Percentiles rank a stretch among this genome's conserved stretches.
These are phyloP conservation scores for Enteromius mattozi DNA, from an alignment of 2,797 vertebrate species.

Conservation along the genomic window DNA sequence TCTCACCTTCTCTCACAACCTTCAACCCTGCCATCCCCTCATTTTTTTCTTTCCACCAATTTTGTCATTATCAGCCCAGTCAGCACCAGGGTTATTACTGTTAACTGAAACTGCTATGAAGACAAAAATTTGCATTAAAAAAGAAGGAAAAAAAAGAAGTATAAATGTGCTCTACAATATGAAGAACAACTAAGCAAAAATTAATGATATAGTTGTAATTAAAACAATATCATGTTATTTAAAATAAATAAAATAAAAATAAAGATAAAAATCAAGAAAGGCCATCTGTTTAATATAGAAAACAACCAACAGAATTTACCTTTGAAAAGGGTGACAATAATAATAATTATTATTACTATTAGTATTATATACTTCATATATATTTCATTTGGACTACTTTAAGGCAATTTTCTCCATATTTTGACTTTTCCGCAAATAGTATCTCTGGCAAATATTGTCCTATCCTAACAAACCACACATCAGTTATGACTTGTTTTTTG, in stretches of 20 bases:
- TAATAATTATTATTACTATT: background rate
- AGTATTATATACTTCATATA: background rate
- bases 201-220: background rate
- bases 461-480: no score
- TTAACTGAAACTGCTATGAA: background rate
- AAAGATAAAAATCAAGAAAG: no score
- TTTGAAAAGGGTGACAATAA: background rate
- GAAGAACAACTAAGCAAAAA: background rate
- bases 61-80: background rate
- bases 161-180: background rate
- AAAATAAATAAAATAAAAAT: no score
- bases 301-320: no score
- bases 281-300: background rate
- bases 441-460: no score
- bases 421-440: no score
- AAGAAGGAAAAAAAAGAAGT: background rate
- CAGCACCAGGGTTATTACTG: background rate
- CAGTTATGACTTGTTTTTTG: no score
- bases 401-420: no score
- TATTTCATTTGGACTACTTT: no score
- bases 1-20: conserved; percentile 54
- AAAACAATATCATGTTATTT: background rate
- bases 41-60: conserved; percentile 14
- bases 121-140: background rate
- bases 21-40: conserved; percentile 31